These are phyloP conservation scores for Orius insidiosus DNA, from an alignment of 1,140 invertebrate species.

Conservation along the genomic window DNA sequence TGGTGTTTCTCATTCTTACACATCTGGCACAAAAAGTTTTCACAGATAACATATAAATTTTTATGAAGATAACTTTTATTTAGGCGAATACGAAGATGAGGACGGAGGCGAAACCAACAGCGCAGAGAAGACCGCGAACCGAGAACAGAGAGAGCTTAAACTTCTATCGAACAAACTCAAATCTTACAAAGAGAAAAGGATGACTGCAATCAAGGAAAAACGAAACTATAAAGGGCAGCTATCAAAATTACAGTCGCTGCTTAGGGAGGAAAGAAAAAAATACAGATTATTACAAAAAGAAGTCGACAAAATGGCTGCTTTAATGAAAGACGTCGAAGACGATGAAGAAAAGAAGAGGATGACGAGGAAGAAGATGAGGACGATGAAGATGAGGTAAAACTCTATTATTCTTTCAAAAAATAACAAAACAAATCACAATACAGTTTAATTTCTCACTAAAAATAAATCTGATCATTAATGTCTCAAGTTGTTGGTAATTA, in stretches of 20 bases:
- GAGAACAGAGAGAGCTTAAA: slow-evolving; percentile 51
- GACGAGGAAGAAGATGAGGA: slow-evolving; percentile 41
- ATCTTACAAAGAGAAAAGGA: slow-evolving; percentile 57
- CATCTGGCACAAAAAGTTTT: too few relatives aligned
- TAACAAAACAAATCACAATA: too few relatives aligned
- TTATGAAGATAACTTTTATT: too few relatives aligned
- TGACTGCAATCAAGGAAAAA: slow-evolving; percentile 58
- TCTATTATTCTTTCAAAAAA: slow-evolving; percentile 4
- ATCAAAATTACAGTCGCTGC: slow-evolving; percentile 55
- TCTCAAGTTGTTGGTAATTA: too few relatives aligned
- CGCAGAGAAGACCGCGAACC: slow-evolving; percentile 42
- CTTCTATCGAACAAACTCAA: slow-evolving; percentile 58
- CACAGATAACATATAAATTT: too few relatives aligned
- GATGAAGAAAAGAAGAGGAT: slow-evolving; percentile 38
- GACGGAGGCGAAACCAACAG: slow-evolving; percentile 57
- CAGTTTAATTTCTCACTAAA: too few relatives aligned
- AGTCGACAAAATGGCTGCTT: slow-evolving; percentile 71
- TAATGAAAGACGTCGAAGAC: slow-evolving; percentile 62
- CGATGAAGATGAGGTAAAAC: slow-evolving; percentile 41
- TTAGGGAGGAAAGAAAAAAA: slow-evolving; percentile 34
- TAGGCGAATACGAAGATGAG: slow-evolving; percentile 36
- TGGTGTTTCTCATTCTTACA: too few relatives aligned
- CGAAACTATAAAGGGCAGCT: slow-evolving; percentile 56
- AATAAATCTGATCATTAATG: too few relatives aligned
- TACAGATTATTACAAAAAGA: slow-evolving; percentile 53